These are phyloP conservation scores for Tenualosa thibaudeaui DNA, from an alignment of 2,797 vertebrate genomes.

Conservation along the genomic window DNA sequence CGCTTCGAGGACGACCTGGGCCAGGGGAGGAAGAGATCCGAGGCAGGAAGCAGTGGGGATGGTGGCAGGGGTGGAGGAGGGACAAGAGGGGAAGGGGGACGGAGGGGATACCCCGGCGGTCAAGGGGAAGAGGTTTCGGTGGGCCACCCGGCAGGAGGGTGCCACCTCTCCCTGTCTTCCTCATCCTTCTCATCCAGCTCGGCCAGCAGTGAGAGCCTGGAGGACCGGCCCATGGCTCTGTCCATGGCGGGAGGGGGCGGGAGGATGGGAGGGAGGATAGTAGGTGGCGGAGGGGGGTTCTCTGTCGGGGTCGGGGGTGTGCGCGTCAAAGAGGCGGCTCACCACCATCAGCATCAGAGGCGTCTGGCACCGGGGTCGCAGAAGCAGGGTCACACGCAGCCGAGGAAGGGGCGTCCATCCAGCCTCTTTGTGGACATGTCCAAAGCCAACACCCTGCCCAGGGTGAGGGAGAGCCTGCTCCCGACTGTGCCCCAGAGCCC, in stretches of 20 bases:
- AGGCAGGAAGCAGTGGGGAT: conserved; percentile 50
- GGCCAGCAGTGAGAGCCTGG: conserved; percentile 83
- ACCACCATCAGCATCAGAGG: conserved; percentile 59
- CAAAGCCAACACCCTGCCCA: conserved; percentile 78
- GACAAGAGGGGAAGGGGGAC: conserved; percentile 55
- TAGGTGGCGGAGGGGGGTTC: conserved; percentile 56
- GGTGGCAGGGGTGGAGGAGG: conserved; percentile 53
- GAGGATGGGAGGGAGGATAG: conserved; percentile 58
- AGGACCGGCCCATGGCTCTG: conserved; percentile 73
- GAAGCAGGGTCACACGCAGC: conserved; percentile 71
- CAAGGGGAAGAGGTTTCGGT: conserved; percentile 66
- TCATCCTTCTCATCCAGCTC: conserved; percentile 83
- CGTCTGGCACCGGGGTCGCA: conserved; percentile 43
- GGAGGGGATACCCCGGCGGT: conserved; percentile 67
- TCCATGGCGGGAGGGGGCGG: conserved; percentile 60
- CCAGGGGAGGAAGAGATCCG: conserved; percentile 66
- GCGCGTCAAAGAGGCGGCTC: conserved; percentile 67
- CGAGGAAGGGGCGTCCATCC: conserved; percentile 65
- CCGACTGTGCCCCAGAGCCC: conserved; percentile 68
- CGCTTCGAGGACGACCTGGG: conserved; percentile 77
- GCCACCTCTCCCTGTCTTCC: conserved; percentile 77
- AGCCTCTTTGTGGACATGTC: conserved; percentile 74
- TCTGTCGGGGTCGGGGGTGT: conserved; percentile 61
- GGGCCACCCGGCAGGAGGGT: conserved; percentile 63
- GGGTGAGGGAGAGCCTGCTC: conserved; percentile 74